Conservation (phyloP, 92 coral and sea anemone species). For the Zoanthus solanderi region DNA sequence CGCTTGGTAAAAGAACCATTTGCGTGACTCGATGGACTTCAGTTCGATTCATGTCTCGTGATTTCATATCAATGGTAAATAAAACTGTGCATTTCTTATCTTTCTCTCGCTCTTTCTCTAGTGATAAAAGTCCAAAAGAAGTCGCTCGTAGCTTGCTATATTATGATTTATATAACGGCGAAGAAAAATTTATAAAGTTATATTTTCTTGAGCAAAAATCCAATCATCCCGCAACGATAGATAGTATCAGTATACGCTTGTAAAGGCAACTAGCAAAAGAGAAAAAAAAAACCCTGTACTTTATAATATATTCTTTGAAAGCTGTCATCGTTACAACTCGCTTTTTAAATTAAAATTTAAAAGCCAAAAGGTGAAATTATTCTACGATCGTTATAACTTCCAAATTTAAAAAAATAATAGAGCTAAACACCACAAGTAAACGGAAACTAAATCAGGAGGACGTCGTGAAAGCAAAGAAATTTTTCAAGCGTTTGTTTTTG, state of each 20-base stretch:
- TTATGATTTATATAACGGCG: not conserved
- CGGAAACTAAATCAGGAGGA: not conserved
- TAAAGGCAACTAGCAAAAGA: too few species aligned
- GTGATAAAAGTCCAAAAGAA: not conserved
- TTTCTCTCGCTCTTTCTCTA: not conserved
- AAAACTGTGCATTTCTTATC: not conserved
- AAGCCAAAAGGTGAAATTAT: too few species aligned
- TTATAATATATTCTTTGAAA: too few species aligned
- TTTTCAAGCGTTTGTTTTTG: not conserved
- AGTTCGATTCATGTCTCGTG: not conserved
- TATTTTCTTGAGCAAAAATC: not conserved
- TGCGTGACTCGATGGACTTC: conserved; percentile 3
- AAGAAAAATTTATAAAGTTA: not conserved
- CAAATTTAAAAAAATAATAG: not conserved
- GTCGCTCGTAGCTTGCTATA: not conserved
- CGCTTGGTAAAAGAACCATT: not conserved
- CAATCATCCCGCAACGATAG: not conserved
- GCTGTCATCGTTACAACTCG: too few species aligned
- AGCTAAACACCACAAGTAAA: not conserved
- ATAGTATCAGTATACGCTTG: too few species aligned
- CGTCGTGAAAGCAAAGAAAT: not conserved
- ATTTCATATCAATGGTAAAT: not conserved
- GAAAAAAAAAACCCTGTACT: too few species aligned
- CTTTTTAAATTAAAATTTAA: too few species aligned
- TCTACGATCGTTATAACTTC: too few species aligned